phyloP scores from a whole-genome alignment of 2,797 vertebrate genomes.

The Lagodon rhomboides region DNA sequence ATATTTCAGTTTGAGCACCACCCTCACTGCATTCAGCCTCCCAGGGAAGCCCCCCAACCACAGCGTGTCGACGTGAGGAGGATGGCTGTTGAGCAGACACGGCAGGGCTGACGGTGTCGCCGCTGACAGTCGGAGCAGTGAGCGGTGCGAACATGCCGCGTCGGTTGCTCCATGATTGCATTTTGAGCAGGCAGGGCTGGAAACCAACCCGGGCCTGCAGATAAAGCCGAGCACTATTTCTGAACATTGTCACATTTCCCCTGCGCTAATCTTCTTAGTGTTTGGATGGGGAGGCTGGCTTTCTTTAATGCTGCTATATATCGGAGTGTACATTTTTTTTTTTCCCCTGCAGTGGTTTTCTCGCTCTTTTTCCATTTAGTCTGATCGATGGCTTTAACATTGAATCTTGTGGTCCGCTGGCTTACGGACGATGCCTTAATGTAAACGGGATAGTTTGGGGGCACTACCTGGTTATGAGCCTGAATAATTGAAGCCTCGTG shows the following conservation, averaged over 20 bases:
- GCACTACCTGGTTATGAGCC: conserved; percentile 44
- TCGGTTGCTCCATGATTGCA: conserved; percentile 37
- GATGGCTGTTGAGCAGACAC: conserved; percentile 10
- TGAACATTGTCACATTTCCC: conserved; percentile 68
- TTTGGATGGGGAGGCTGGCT: conserved; percentile 53
- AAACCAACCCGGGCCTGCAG: conserved; percentile 53
- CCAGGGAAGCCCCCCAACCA: conserved; percentile 22
- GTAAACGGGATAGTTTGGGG: conserved; percentile 47
- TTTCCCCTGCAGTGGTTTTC: conserved; percentile 8
- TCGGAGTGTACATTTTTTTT: conserved; percentile 26
- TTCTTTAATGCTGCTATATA: conserved; percentile 51
- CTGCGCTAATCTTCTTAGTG: conserved; percentile 73
- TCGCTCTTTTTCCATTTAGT: conserved; percentile 7
- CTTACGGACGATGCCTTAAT: conserved; percentile 28
- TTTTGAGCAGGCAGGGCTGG: conserved; percentile 57
- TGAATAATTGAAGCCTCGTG: conserved; percentile 74
- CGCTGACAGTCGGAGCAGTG: conserved; percentile 32
- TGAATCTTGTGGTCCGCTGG: neutral
- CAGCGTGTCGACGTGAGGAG: neutral
- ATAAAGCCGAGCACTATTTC: conserved; percentile 72
- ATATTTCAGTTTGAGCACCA: neutral
- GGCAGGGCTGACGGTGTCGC: conserved; percentile 10
- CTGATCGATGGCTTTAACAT: conserved; percentile 28
- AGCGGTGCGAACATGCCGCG: conserved; percentile 3
- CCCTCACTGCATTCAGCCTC: neutral